Evolutionary conservation across 1,140 invertebrate genomes (phyloP).

Genomic region (Notospermus geniculatus): DNA sequence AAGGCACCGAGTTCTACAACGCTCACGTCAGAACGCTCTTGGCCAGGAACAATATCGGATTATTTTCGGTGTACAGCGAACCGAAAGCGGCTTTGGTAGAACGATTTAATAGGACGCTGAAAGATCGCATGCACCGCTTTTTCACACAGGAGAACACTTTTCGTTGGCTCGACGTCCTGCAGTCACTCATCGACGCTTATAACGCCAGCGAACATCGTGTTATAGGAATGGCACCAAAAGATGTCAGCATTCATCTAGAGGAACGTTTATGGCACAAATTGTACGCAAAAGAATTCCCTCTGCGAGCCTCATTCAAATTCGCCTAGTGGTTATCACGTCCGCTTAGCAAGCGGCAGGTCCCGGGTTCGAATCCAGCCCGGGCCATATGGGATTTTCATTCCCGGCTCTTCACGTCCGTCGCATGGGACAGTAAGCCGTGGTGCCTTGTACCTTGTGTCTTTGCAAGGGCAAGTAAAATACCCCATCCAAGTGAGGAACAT

Average conservation of each 20-base stretch:
- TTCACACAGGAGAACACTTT: constrained; percentile 54
- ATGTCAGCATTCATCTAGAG: constrained; percentile 18
- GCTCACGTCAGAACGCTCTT: not conserved
- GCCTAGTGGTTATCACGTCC: too few relatives aligned
- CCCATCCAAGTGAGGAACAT: too few relatives aligned
- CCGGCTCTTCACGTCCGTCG: too few relatives aligned
- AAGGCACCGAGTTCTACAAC: not conserved
- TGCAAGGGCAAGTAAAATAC: too few relatives aligned
- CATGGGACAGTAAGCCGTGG: too few relatives aligned
- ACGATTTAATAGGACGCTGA: constrained; percentile 57
- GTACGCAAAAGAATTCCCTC: not conserved
- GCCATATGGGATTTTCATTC: too few relatives aligned
- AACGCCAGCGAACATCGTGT: constrained; percentile 54
- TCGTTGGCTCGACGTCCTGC: constrained; percentile 51
- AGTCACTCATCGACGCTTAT: constrained; percentile 49
- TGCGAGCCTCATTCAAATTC: not conserved
- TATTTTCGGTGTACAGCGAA: constrained; percentile 31
- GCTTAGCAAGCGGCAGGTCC: too few relatives aligned
- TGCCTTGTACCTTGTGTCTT: too few relatives aligned
- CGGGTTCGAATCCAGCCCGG: too few relatives aligned
- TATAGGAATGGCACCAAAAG: constrained; percentile 50
- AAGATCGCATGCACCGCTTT: constrained; percentile 54
- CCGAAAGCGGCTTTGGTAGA: constrained; percentile 57
- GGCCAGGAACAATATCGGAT: constrained; percentile 11
- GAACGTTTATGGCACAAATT: not conserved